Percentiles rank a stretch among this genome's conserved stretches.
Conservation (phyloP, 92 coral and sea anemone species). For the Metridium senile region DNA sequence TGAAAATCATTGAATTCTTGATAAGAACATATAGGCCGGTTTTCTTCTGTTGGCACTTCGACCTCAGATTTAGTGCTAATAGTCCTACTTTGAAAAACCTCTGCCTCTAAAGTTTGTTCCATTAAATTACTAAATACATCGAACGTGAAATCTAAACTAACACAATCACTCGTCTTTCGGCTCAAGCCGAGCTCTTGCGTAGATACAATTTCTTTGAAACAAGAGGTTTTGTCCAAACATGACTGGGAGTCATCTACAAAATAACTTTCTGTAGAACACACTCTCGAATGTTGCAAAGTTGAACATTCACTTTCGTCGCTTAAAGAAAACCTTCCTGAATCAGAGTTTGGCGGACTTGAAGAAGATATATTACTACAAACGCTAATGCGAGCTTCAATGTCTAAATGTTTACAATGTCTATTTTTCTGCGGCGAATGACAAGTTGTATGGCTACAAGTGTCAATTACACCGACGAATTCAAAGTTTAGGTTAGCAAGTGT, state of each 20-base stretch:
- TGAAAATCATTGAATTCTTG: conserved; percentile 1
- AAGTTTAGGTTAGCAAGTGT: background rate
- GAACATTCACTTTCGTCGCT: conserved; percentile 13
- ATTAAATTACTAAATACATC: conserved; percentile 31
- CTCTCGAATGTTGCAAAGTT: background rate
- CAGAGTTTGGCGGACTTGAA: background rate
- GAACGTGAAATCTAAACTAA: background rate
- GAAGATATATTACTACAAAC: background rate
- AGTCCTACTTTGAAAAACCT: background rate
- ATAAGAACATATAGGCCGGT: background rate
- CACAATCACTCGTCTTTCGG: background rate
- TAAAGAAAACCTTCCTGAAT: conserved; percentile 28
- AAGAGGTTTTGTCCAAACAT: background rate
- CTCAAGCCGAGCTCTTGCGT: background rate
- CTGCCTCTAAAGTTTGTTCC: conserved; percentile 32
- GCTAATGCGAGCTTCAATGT: background rate
- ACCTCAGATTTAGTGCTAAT: background rate
- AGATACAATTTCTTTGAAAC: background rate
- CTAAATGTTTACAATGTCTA: background rate
- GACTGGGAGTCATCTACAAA: background rate
- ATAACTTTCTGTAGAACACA: conserved; percentile 13
- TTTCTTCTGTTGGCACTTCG: background rate
- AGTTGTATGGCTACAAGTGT: background rate
- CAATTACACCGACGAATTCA: background rate
- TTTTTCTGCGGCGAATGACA: background rate